Conservation (phyloP, 2,113 vertebrate genomes). For the Leptobrachium ailaonicum region DNA sequence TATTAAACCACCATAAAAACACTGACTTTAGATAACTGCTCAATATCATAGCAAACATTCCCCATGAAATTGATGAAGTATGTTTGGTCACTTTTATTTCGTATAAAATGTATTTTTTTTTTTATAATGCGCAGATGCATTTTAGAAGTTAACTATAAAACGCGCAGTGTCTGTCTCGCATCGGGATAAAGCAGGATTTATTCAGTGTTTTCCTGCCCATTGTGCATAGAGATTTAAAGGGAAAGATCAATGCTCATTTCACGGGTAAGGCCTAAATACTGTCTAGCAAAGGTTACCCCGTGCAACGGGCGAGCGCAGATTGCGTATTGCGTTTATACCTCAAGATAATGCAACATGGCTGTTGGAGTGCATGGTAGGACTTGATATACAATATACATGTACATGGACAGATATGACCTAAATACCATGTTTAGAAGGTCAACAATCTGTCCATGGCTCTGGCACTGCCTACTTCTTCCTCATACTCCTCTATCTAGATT, state of each 20-base stretch:
- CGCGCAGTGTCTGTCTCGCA: slow-evolving; percentile 65
- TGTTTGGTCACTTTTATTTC: slow-evolving; percentile 47
- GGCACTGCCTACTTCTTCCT: too few species aligned
- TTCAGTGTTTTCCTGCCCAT: slow-evolving; percentile 72
- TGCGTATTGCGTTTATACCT: too few species aligned
- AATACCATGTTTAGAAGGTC: too few species aligned
- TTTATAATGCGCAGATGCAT: slow-evolving; percentile 6
- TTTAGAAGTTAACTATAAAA: slow-evolving; percentile 12
- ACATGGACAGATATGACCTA: too few species aligned
- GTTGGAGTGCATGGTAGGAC: too few species aligned
- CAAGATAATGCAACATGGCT: too few species aligned
- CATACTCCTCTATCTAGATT: too few species aligned
- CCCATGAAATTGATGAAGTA: slow-evolving; percentile 47
- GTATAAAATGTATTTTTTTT: slow-evolving; percentile 31
- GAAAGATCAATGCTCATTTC: not conserved
- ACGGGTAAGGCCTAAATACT: not conserved
- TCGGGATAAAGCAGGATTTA: slow-evolving; percentile 68
- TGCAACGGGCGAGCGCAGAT: not conserved
- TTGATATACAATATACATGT: too few species aligned
- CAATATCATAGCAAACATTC: slow-evolving; percentile 56
- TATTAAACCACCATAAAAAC: slow-evolving; percentile 70
- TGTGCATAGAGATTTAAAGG: slow-evolving; percentile 54
- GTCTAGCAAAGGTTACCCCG: not conserved
- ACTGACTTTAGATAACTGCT: slow-evolving; percentile 69
- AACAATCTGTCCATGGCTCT: too few species aligned